phyloP scores from a whole-genome alignment of 2,888 invertebrate species.

The Agrochola circellaris region DNA sequence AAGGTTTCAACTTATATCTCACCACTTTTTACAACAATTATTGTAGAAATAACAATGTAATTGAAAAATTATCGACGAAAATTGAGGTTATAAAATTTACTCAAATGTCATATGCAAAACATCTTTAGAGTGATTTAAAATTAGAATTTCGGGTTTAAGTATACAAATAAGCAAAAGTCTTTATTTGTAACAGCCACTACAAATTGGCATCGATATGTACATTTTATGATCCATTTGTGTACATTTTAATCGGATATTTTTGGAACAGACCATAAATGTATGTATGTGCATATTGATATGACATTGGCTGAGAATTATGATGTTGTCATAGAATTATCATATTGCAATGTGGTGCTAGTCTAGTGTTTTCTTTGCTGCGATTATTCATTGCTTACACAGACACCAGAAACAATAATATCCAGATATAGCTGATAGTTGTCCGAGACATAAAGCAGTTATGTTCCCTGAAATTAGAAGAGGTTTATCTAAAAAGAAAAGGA shows the following conservation, averaged over 20 bases:
- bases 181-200: not conserved
- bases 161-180: not conserved
- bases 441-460: not conserved
- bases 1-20: not conserved
- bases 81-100: not conserved
- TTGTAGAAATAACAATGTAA: not conserved
- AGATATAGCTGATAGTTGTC: not conserved
- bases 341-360: not conserved
- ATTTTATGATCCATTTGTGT: not conserved
- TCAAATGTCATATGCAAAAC: not conserved
- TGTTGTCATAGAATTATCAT: slow-evolving; percentile 36
- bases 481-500: slow-evolving; percentile 1
- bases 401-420: slow-evolving; percentile 8
- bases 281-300: slow-evolving; percentile 19
- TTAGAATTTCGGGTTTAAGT: not conserved
- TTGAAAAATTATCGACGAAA: not conserved
- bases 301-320: slow-evolving; percentile 8
- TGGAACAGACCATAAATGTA: not conserved
- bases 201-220: not conserved
- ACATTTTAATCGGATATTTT: not conserved
- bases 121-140: not conserved
- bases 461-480: not conserved
- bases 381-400: slow-evolving; percentile 14
- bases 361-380: slow-evolving; percentile 27
- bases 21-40: not conserved